phyloP scores from a whole-genome alignment of 2,888 invertebrate genomes.

The Belgica antarctica region DNA sequence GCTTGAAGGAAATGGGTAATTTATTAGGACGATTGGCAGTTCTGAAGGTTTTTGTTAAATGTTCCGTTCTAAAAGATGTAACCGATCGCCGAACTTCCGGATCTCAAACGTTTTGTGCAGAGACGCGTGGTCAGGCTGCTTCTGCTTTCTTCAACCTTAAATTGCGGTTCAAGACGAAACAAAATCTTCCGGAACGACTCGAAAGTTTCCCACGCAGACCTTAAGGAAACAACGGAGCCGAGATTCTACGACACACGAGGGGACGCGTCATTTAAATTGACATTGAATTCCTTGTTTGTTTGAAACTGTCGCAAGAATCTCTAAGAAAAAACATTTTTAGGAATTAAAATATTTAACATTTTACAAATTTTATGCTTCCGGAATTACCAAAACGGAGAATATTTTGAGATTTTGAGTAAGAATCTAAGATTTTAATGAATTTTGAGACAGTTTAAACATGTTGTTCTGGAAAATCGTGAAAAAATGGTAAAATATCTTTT shows the following conservation, averaged over 20 bases:
- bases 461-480: no score
- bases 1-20: slow-evolving; percentile 39
- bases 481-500: no score
- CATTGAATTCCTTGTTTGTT: slow-evolving; percentile 3
- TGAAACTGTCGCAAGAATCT: slow-evolving; percentile 20
- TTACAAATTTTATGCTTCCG: slow-evolving; percentile 38
- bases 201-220: slow-evolving; percentile 25
- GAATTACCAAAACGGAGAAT: no score
- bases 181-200: not conserved
- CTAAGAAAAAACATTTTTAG: not conserved
- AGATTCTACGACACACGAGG: not conserved
- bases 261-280: not conserved
- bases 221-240: not conserved
- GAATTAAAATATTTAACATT: slow-evolving; percentile 20
- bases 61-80: not conserved
- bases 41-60: slow-evolving; percentile 17
- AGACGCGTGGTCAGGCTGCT: slow-evolving; percentile 25
- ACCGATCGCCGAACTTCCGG: slow-evolving; percentile 26
- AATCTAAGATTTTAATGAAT: no score
- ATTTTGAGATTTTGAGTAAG: no score
- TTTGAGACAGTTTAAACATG: no score
- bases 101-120: slow-evolving; percentile 7
- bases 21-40: slow-evolving; percentile 37
- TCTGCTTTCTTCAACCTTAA: not conserved
- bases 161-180: not conserved